Evolutionary conservation across 2,797 vertebrate species (phyloP).

Genomic region (Natrix natrix): DNA sequence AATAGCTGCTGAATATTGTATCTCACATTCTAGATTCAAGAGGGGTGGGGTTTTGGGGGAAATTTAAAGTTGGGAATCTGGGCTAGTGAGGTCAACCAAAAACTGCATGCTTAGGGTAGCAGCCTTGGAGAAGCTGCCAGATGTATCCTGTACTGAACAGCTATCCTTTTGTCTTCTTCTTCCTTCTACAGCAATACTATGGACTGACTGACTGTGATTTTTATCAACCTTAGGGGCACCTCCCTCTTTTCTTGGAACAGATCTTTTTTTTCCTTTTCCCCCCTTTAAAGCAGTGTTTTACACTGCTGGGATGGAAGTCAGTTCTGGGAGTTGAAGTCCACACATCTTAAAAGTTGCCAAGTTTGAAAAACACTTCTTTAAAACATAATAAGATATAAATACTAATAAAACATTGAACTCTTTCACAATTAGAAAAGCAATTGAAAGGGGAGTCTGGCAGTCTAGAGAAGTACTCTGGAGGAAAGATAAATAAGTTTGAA

Average conservation of each 20-base stretch:
- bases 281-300: not conserved
- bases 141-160: not conserved
- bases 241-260: not conserved
- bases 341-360: not conserved
- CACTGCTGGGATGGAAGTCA: not conserved
- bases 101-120: not conserved
- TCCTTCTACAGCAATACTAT: not conserved
- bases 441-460: not conserved
- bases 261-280: not conserved
- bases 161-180: not conserved
- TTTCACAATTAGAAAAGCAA: not conserved
- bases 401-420: not conserved
- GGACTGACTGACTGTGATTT: not conserved
- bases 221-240: not conserved
- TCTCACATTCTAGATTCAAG: not conserved
- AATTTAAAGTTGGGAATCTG: not conserved
- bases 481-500: not conserved
- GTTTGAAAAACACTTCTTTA: not conserved
- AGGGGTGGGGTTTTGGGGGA: not conserved
- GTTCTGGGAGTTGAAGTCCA: not conserved
- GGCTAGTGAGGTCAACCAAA: not conserved
- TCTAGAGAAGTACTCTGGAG: not conserved
- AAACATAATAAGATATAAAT: not conserved
- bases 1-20: not conserved
- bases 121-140: not conserved